Evolutionary conservation across 1,140 invertebrate genomes (phyloP), one percentile per base, ranked within the genome.

Genomic region (Globodera ellingtonae): DNA sequence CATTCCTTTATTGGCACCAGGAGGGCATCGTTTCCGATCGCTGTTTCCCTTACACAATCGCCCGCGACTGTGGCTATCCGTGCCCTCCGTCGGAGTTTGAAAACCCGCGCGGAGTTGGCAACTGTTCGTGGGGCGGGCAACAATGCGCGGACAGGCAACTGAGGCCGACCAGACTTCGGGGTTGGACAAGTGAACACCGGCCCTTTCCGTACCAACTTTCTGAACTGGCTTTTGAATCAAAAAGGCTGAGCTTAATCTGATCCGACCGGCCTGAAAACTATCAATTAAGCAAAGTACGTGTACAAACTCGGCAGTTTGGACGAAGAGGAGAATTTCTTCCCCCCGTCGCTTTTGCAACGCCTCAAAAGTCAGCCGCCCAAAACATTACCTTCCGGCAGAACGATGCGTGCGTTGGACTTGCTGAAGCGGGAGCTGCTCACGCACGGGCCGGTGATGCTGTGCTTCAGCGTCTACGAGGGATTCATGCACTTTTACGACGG

Each of bases 401-500:
- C 46, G 48, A 59, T 46, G n/a, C 72, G 72, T 10, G 47, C 71
- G 21, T 56, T 66, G 24, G 72, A 78, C 24, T 72, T 80, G 73
- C 70, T 73, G 44, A 77, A 80, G 69, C 3, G 75, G 69, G 75
- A 77, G 48, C 44, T 77, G 50, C 24, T 77, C 50, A 15, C 8
- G 13, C 75, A 77, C 69, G 75, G 75, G 69, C 75, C 75, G 52
- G 67, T 76, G 15, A 72, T 81, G 69, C 79, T 81, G 18, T 81
- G 80, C 21, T 81, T 81, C 69, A 81, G 73, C 35, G 80, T 81
- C 21, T 81, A 72, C 62, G 80, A 81, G 78, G 50, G 67, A 21
- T 81, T 81, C 70, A 79, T 81, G 80, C 80, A 81, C 78, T 81
- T 78, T 52, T 69, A 81, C 35, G 80, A 81, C 21, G 80, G 80